Percentiles rank a stretch among this genome's conserved stretches.
These are phyloP conservation scores for Eurytoma californica DNA, from an alignment of 2,888 invertebrate species.

Conservation along the genomic window DNA sequence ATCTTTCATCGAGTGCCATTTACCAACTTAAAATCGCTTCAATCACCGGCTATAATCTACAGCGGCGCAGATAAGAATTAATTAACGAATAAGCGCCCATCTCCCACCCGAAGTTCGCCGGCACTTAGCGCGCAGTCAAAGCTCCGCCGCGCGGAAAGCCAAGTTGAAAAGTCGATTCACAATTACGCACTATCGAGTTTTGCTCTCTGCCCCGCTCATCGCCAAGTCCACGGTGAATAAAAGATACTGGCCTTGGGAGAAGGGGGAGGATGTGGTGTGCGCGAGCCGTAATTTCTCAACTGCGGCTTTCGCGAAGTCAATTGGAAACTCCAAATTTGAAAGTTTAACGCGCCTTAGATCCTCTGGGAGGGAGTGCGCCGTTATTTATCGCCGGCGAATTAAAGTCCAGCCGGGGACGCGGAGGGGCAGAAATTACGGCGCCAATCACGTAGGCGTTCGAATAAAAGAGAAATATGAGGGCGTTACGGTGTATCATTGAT, in stretches of 20 bases:
- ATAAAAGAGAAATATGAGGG: not conserved
- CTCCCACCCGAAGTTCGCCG: slow-evolving; percentile 4
- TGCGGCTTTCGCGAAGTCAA: slow-evolving; percentile 47
- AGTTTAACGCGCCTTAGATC: slow-evolving; percentile 13
- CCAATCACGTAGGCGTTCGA: not conserved
- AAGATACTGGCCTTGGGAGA: too few species aligned
- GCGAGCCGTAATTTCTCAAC: slow-evolving; percentile 47
- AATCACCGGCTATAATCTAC: too few species aligned
- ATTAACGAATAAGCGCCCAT: too few species aligned
- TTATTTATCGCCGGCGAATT: too few species aligned
- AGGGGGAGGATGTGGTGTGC: too few species aligned
- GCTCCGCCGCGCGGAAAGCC: slow-evolving; percentile 28
- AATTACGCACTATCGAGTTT: slow-evolving; percentile 46
- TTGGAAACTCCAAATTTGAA: slow-evolving; percentile 47
- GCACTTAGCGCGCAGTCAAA: slow-evolving; percentile 15
- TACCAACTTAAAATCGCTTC: too few species aligned
- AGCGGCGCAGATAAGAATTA: too few species aligned
- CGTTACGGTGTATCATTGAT: not conserved
- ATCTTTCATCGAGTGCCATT: too few species aligned
- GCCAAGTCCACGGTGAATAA: slow-evolving; percentile 44
- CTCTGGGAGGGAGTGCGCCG: not conserved
- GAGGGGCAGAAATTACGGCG: not conserved
- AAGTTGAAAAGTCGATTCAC: slow-evolving; percentile 50
- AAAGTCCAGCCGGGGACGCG: not conserved
- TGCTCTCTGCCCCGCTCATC: not conserved